These are phyloP conservation scores for Linnaemya tessellans DNA, from an alignment of 2,888 invertebrate species.

Conservation along the genomic window DNA sequence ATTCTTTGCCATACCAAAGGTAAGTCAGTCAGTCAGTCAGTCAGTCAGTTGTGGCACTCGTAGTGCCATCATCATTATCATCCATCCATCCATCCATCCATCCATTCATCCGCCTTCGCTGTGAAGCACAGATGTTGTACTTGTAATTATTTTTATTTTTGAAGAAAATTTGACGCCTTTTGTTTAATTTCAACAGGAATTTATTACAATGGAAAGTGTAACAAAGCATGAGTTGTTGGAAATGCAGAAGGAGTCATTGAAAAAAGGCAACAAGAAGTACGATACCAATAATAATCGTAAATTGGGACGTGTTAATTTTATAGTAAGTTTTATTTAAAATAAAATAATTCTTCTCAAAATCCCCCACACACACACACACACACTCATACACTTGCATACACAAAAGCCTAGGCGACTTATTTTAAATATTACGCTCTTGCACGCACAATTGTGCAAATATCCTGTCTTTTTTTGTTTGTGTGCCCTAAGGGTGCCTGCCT, in stretches of 20 bases:
- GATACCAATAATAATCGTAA: slow-evolving; percentile 75
- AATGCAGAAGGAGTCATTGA: slow-evolving; percentile 81
- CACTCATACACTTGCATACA: neutral
- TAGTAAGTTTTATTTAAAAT: slow-evolving; percentile 75
- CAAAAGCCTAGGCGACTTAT: neutral
- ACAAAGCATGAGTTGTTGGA: slow-evolving; percentile 79
- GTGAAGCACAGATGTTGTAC: slow-evolving; percentile 20
- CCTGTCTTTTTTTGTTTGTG: neutral
- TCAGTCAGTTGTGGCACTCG: too few relatives aligned
- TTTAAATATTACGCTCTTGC: slow-evolving; percentile 9
- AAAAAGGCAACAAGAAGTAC: slow-evolving; percentile 79
- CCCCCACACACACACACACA: slow-evolving; percentile 6
- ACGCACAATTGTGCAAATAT: slow-evolving; percentile 23
- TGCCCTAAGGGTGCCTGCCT: slow-evolving; percentile 40
- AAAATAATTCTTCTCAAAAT: neutral
- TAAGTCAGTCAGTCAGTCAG: slow-evolving; percentile 67
- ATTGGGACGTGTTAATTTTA: slow-evolving; percentile 82
- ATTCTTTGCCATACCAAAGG: slow-evolving; percentile 83
- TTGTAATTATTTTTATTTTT: neutral
- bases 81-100: too few relatives aligned
- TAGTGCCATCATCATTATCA: neutral
- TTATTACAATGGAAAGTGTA: slow-evolving; percentile 80
- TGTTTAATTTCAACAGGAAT: slow-evolving; percentile 77
- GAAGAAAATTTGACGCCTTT: slow-evolving; percentile 3
- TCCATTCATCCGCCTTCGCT: slow-evolving; percentile 3